phyloP scores from a whole-genome alignment of 1,140 invertebrate species.

The Wiebesia pumilae region DNA sequence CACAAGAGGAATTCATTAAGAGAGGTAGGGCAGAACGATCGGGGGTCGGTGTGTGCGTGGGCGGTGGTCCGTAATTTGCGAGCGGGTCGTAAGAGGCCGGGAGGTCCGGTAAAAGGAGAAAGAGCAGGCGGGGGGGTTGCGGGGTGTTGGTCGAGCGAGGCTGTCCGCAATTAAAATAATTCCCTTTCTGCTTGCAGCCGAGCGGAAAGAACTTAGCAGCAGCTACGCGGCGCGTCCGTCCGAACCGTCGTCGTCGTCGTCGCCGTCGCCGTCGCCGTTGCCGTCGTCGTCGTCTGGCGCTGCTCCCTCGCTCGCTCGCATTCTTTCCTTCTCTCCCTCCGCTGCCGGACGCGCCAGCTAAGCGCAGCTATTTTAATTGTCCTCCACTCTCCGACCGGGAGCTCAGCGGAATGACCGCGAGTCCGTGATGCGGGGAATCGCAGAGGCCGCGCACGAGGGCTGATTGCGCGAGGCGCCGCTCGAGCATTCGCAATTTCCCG shows the following conservation, averaged over 20 bases:
- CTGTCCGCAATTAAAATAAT: conserved; percentile 77
- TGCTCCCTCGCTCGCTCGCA: conserved; percentile 40
- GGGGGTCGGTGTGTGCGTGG: neutral
- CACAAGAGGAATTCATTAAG: conserved; percentile 48
- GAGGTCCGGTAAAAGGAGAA: conserved; percentile 50
- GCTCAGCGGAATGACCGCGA: neutral
- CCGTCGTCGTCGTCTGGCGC: conserved; percentile 27
- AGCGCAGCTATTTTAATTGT: conserved; percentile 73
- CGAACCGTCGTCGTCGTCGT: conserved; percentile 18
- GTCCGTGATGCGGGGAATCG: neutral
- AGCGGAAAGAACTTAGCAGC: conserved; percentile 72
- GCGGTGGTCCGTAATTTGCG: conserved; percentile 36
- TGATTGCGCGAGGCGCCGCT: conserved; percentile 46
- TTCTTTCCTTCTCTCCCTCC: conserved; percentile 24
- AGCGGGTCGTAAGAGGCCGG: conserved; percentile 40
- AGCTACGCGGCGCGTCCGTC: conserved; percentile 43
- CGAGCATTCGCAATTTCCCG: conserved; percentile 55
- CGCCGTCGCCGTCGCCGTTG: too few species aligned
- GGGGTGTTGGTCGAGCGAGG: conserved; percentile 69
- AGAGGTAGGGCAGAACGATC: conserved; percentile 17
- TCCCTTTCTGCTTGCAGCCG: conserved; percentile 74
- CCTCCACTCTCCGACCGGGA: conserved; percentile 48
- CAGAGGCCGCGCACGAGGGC: conserved; percentile 22
- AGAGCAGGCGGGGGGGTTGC: conserved; percentile 49
- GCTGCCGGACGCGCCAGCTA: conserved; percentile 50